Evolutionary conservation across 2,797 vertebrate species (phyloP).

Genomic region (Loriculus beryllinus): DNA sequence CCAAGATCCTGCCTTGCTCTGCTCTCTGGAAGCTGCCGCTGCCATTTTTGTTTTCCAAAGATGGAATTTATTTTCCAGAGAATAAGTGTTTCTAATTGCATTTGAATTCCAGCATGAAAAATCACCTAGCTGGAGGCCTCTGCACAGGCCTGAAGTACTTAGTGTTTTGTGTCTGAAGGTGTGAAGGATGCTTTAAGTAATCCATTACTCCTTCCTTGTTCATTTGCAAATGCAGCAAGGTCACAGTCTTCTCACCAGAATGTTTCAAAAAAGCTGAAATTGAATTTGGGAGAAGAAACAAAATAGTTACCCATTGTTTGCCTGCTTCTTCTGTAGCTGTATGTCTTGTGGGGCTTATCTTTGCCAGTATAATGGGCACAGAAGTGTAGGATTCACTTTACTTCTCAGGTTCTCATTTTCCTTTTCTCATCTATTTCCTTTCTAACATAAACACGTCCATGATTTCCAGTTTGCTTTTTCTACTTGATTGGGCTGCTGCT

Average conservation of each 20-base stretch:
- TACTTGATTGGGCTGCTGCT: neutral
- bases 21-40: neutral
- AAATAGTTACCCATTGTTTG: neutral
- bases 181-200: conserved; percentile 1
- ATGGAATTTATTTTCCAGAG: conserved; percentile 7
- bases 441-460: accelerated
- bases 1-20: neutral
- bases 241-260: neutral
- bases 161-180: neutral
- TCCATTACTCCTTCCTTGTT: neutral
- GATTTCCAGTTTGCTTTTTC: neutral
- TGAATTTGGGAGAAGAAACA: neutral
- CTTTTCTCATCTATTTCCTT: accelerated
- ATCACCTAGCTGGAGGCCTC: conserved; percentile 34
- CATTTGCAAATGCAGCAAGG: conserved; percentile 11
- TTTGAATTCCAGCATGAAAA: conserved; percentile 35
- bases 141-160: neutral
- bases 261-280: neutral
- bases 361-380: neutral
- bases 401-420: accelerated
- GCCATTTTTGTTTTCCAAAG: neutral
- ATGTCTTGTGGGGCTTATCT: neutral
- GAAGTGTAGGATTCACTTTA: neutral
- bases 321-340: neutral
- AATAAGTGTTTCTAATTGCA: neutral